Evolutionary conservation across 2,888 invertebrate genomes (phyloP), one percentile per base, ranked within the genome.

Genomic region (Lottia scabra): DNA sequence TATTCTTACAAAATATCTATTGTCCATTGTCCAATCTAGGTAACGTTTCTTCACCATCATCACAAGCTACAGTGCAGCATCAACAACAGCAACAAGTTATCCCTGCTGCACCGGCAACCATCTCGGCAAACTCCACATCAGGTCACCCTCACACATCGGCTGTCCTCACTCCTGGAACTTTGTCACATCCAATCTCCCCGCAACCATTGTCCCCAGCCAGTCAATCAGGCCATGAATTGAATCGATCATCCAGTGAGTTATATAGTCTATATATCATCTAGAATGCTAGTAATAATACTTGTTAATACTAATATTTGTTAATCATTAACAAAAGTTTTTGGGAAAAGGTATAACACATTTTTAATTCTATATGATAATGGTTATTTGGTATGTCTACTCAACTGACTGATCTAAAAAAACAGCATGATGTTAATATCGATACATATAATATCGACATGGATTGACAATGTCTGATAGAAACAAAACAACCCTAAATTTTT

Each of bases 31-130:
- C 38, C 64, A 65, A 67, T 68, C 63, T 72, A 79, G 79, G 78
- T 77, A 80, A 80, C 68, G 80, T 78, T 38, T 38, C 38, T 67
- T 80, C 80, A 65, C 76, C 76, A 30, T 73, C 75, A 69, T 78
- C 79, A 56, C 81, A 79, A 74, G 73, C 76, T 66, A 81, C 76
- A 56, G 78, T 78, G 62, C 77, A 77, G 64, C 81, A 81, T 66
- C 80, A 79, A 67, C 79, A 75, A 67, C 78, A 70, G 38, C 72
- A 72, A 43, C 68, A 75, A 70, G 66, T 23, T 73, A n/a, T 70
- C 69, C 66, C 73, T 69, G 63, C 68, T 67, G 44, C 67, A 68
- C 65, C 65, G 66, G 43, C 69, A 65, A 65, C 66, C 72, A 63
- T 38, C 70, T 62, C 72, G 72, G 67, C 67, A 71, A 71, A 45